These are phyloP conservation scores for Myripristis murdjan DNA, from an alignment of 2,797 vertebrate species.

Conservation along the genomic window DNA sequence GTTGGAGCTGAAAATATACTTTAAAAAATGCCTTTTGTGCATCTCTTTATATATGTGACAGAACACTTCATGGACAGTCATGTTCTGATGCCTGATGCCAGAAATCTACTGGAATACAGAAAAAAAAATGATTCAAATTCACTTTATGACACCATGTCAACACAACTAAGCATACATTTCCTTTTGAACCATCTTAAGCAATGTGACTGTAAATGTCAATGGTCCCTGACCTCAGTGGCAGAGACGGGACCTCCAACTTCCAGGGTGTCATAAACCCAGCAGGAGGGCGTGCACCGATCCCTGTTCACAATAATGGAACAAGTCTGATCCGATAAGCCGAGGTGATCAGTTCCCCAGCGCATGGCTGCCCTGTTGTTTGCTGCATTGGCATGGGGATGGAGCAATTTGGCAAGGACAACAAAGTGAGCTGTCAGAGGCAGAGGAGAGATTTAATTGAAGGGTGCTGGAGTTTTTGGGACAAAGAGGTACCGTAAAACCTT, in stretches of 20 bases:
- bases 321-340: slow-evolving; percentile 52
- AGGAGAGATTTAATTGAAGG: slow-evolving; percentile 69
- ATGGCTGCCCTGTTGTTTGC: slow-evolving; percentile 65
- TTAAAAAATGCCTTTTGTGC: not conserved
- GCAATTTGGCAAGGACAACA: slow-evolving; percentile 71
- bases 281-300: slow-evolving; percentile 48
- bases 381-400: slow-evolving; percentile 64
- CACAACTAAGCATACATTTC: not conserved
- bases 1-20: not conserved
- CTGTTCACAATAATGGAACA: slow-evolving; percentile 60
- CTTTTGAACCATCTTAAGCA: not conserved
- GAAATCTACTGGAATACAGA: not conserved
- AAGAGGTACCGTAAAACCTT: slow-evolving; percentile 74
- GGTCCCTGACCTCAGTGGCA: slow-evolving; percentile 50
- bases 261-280: slow-evolving; percentile 74
- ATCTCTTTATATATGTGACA: not conserved
- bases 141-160: too few species aligned
- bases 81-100: not conserved
- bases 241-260: slow-evolving; percentile 57
- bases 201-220: not conserved
- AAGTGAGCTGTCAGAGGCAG: slow-evolving; percentile 60
- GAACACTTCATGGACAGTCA: not conserved
- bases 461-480: slow-evolving; percentile 60
- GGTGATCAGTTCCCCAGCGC: slow-evolving; percentile 44
- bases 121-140: too few species aligned